Base-by-base conservation (phyloP, 2,888 invertebrate species). In the Tortricodes alternella region DNA sequence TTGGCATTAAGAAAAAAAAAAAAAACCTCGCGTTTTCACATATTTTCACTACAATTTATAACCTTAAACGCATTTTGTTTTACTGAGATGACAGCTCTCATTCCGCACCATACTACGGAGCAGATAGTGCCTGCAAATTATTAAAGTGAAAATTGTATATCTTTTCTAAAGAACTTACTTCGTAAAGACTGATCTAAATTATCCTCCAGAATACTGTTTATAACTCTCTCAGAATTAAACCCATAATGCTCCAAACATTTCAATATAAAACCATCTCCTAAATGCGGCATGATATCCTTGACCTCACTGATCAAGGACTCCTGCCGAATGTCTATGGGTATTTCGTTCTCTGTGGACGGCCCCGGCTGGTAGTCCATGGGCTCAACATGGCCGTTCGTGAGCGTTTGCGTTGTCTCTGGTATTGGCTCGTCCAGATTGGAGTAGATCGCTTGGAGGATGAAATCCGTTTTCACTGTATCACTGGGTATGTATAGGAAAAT, bases 191-290 rank as follows among this genome's bases (percentile, higher is more conserved):
- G 75, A 4, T 78, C 88, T 51, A 91, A 71, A 64, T 92, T 93
- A 64, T 94, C 93, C 80, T 98, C 98, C 44, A 98, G 82, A 58
- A 98, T 89, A 41, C 96, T 95, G 75, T 96, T 94, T 58, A 98
- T 95, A 2, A 97, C 96, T 65, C 93, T 92, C 64, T 95, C 95
- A 0, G 94, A 91, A 66, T 95, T 93, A 78, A 94, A 95, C 15
- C 95, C 93, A 70, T 96, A 97, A 70, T 95, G 93, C 66, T 95
- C 92, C 50, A 98, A 85, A 67, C 97, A 95, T 72, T 93, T 92
- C 81, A 96, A 83, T 24, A 94, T 92, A 60, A 93, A 93, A 0
- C 93, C 96, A 69, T 95, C 95, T 0, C 97, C 97, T 43, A 97
- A 89, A 82, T 97, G 93, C 1, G 96, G 96, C 38, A 98, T 86